Percentiles rank a stretch among this genome's conserved stretches.
Conservation (phyloP, 1,140 invertebrate species). For the Pentalonia nigronervosa region DNA sequence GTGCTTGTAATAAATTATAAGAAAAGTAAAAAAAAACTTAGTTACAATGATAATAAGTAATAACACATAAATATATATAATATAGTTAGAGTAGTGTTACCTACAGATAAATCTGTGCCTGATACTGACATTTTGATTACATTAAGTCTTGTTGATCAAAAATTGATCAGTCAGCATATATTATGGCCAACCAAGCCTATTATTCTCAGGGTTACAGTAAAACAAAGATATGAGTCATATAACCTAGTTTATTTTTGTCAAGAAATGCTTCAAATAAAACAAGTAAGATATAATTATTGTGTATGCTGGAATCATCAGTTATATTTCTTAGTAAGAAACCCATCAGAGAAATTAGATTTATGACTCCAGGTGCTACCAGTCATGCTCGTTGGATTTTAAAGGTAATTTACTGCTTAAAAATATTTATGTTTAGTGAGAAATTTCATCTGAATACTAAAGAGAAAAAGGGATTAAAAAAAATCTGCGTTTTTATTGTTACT, state of each 20-base stretch:
- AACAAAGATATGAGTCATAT: background rate
- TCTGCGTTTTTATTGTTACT: slow-evolving; percentile 10
- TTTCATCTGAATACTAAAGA: background rate
- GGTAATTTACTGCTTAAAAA: slow-evolving; percentile 30
- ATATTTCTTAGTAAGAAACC: slow-evolving; percentile 22
- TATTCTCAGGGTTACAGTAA: background rate
- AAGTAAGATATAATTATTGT: slow-evolving; percentile 22
- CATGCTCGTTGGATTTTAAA: background rate
- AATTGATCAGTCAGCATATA: background rate
- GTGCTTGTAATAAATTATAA: background rate
- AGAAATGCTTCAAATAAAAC: background rate
- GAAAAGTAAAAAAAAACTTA: background rate
- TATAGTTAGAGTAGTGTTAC: background rate
- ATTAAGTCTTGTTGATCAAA: slow-evolving; percentile 14
- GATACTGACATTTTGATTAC: background rate
- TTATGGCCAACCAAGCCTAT: background rate
- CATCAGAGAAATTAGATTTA: background rate
- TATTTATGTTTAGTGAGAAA: slow-evolving; percentile 29
- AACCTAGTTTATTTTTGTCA: background rate
- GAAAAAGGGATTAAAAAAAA: background rate
- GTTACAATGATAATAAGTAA: background rate
- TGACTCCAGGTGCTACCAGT: background rate
- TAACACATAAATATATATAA: background rate
- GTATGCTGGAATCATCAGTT: background rate
- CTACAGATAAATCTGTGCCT: background rate